These are phyloP conservation scores for Ceratotherium simum DNA, from an alignment of 2,113 vertebrate genomes.

Conservation along the genomic window DNA sequence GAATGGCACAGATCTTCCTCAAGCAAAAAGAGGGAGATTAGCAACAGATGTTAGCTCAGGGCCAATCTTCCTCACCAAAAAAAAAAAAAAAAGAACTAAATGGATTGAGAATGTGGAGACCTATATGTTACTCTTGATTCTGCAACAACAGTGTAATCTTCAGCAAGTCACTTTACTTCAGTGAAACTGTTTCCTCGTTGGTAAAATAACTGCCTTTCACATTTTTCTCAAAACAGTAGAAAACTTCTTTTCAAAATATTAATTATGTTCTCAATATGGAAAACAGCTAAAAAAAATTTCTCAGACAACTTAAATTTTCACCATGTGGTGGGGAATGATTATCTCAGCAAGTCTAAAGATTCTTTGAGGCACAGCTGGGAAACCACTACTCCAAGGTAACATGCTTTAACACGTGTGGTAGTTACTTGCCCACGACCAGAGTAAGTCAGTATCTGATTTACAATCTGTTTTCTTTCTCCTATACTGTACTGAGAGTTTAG, in stretches of 20 bases:
- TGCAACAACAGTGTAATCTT: background rate
- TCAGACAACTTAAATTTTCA: background rate
- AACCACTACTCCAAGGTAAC: background rate
- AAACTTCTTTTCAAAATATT: background rate
- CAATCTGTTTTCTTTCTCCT: background rate
- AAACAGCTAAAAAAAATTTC: background rate
- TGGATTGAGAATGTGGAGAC: background rate
- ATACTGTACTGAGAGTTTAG: background rate
- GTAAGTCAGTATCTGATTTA: background rate
- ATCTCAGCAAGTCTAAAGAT: background rate
- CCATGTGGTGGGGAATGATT: background rate
- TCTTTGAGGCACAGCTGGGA: background rate
- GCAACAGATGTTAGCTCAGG: too few species aligned
- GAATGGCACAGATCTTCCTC: too few species aligned
- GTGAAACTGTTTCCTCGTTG: background rate
- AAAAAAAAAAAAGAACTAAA: background rate
- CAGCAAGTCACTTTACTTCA: background rate
- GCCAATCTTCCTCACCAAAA: background rate
- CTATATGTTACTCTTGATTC: background rate
- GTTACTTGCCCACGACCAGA: background rate
- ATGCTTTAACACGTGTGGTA: background rate
- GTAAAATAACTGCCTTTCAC: background rate
- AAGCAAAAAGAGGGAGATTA: too few species aligned
- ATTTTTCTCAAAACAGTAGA: background rate
- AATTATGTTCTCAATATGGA: background rate